Evolutionary conservation across 1,140 invertebrate species (phyloP), one percentile per base, ranked within the genome.

Genomic region (Macrosteles quadrilineatus): DNA sequence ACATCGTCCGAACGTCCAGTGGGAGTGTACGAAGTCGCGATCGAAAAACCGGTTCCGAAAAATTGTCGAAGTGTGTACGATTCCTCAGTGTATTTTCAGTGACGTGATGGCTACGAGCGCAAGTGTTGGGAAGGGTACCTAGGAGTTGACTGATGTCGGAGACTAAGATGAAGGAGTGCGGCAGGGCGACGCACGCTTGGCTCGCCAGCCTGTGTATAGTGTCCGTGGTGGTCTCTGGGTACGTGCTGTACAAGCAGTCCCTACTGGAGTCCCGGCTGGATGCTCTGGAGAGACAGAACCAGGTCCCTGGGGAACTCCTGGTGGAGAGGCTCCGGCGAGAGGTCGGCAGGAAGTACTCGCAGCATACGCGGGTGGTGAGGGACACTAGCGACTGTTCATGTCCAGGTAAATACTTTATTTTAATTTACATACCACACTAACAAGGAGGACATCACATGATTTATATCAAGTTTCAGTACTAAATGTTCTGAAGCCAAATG

Each of bases 251-350:
- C 25, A 59, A 59, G 55, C 21, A 59, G 55, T 21, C 55, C 2
- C 27, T 27, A n/a, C 55, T 59, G 55, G 55, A 59, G 55, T 59
- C 55, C 21, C 21, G 55, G 23, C 55, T 59, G 55, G 55, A 59
- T 14, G 55, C 21, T 21, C 55, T 59, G 55, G 55, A 59, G 55
- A 25, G 27, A 30, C 55, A 59, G 55, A 25, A 3, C 9, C 4
- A 2, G 23, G 27, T 59, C 25, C 55, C 55, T 2, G 55, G 55
- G 27, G 23, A 59, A 25, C 9, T 59, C 21, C 21, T 59, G 6
- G 55, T 59, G 2, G 55, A 59, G 55, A 50, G 47, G n/a, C 47
- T 50, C 21, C 47, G 47, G 17, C 6, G 47, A 6, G 47, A 50
- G n/a, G 47, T 50, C 4, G 47, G 47, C 6, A 50, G 47, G 47